phyloP scores from a whole-genome alignment of 2,113 vertebrate species.

The Aptenodytes forsteri region DNA sequence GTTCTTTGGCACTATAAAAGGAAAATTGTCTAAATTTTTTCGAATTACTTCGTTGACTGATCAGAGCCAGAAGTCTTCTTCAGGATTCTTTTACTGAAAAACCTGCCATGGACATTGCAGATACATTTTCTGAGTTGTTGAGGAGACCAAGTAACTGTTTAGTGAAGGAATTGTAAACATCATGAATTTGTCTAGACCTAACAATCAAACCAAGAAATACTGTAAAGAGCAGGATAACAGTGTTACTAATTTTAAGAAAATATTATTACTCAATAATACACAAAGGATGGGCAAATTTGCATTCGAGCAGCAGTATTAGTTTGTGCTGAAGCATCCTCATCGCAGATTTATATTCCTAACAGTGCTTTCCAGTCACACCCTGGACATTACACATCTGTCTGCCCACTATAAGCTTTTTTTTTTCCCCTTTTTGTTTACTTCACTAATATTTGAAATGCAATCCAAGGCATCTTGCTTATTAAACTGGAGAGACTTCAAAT shows the following conservation, averaged over 20 bases:
- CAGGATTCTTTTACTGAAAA: background rate
- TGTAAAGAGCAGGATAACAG: background rate
- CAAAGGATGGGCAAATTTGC: background rate
- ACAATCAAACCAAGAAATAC: background rate
- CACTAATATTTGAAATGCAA: slow-evolving; percentile 38
- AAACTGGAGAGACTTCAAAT: slow-evolving; percentile 69
- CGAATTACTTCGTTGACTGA: background rate
- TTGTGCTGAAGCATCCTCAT: background rate
- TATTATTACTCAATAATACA: background rate
- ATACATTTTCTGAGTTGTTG: background rate
- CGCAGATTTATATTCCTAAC: background rate
- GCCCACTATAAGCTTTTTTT: background rate
- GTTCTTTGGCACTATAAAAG: background rate
- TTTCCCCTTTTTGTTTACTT: background rate
- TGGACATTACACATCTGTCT: background rate
- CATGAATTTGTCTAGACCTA: background rate
- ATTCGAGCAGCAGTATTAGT: background rate
- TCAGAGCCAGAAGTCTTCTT: background rate
- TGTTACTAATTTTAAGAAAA: background rate
- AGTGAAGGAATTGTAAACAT: background rate
- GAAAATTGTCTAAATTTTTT: background rate
- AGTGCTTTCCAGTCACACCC: background rate
- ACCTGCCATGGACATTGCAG: background rate
- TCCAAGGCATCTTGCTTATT: slow-evolving; percentile 66
- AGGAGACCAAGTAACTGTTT: rapidly evolving